Evolutionary conservation across 2,797 vertebrate species (phyloP).

Genomic region (Antennarius maculatus): DNA sequence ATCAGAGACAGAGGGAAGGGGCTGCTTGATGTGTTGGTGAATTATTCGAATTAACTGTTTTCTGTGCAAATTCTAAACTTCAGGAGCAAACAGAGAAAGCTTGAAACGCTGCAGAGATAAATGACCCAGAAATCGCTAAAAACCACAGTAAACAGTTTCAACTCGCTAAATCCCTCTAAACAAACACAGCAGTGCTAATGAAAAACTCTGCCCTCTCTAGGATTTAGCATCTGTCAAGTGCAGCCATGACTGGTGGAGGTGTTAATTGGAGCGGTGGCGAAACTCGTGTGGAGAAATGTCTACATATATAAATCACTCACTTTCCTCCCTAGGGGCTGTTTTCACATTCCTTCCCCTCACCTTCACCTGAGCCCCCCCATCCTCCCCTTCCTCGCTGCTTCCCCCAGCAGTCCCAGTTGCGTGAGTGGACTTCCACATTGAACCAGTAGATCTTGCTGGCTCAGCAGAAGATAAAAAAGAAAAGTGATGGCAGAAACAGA

Average conservation of each 20-base stretch:
- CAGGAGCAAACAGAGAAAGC: conserved; percentile 10
- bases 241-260: conserved; percentile 51
- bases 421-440: conserved; percentile 47
- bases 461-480: conserved; percentile 52
- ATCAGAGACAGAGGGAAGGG: conserved; percentile 16
- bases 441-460: conserved; percentile 60
- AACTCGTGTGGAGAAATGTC: conserved; percentile 59
- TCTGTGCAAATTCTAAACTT: conserved; percentile 16
- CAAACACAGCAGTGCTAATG: conserved; percentile 47
- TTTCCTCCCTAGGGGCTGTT: conserved; percentile 25
- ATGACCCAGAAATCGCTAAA: conserved; percentile 48
- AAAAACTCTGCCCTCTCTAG: conserved; percentile 29
- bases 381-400: not conserved
- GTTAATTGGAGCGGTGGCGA: conserved; percentile 63
- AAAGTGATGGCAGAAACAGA: conserved; percentile 45
- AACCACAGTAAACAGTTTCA: conserved; percentile 37
- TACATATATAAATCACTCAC: conserved; percentile 63
- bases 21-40: conserved; percentile 12
- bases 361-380: conserved; percentile 1
- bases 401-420: conserved; percentile 26
- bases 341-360: conserved; percentile 17
- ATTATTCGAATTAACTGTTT: conserved; percentile 8
- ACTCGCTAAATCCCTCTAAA: conserved; percentile 41
- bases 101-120: conserved; percentile 30
- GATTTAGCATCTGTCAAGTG: conserved; percentile 45